Base-by-base conservation (phyloP, 2,113 vertebrate species). In the Chunga burmeisteri region DNA sequence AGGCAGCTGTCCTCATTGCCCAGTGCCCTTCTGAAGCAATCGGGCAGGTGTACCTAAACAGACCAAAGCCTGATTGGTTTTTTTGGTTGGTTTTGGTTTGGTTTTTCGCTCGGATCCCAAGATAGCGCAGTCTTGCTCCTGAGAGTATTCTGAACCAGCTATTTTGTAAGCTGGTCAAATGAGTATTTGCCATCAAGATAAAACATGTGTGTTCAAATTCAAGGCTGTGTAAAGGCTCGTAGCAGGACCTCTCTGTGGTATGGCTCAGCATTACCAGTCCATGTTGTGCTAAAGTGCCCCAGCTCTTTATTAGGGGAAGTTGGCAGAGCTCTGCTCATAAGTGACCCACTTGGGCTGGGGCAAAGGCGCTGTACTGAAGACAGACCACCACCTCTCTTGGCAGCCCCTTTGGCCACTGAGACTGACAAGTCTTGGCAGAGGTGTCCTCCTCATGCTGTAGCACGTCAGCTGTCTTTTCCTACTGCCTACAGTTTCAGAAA, bases 301-400 rank as follows among this genome's bases (percentile, higher is more conserved):
- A 66, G 65, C 9, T 53, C 52, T 42, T 52, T 22, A 7, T 19
- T 6, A 56, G 38, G 11, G 73, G 50, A 23, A 32, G n/a, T 1
- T 63, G 67, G 19, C 49, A 53, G 82, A 83, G 27, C 13, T 78
- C 32, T 34, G 36, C 53, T 75, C 8, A 3, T 21, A 40, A 59
- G n/a, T 62, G 26, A 38, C 16, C 16, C 10, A 0, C 14, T 34
- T 47, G 30, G 20, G 22, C 50, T 82, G 30, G 16, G 36, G 32
- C 53, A 68, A 40, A 75, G 65, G 19, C 0, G 0, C 50, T 0
- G 0, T 56, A 34, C 61, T 58, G 25, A 56, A 63, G 77, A 52
- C 25, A 67, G 65, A 20, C 20, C 26, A 47, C 44, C 47, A 44
- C 36, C 19, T 78, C 46, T 81, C 34, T 42, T 40, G 42, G 59